Evolutionary conservation across 2,888 invertebrate genomes (phyloP), one percentile per base, ranked within the genome.

Genomic region (Tetheella fluctuosa): DNA sequence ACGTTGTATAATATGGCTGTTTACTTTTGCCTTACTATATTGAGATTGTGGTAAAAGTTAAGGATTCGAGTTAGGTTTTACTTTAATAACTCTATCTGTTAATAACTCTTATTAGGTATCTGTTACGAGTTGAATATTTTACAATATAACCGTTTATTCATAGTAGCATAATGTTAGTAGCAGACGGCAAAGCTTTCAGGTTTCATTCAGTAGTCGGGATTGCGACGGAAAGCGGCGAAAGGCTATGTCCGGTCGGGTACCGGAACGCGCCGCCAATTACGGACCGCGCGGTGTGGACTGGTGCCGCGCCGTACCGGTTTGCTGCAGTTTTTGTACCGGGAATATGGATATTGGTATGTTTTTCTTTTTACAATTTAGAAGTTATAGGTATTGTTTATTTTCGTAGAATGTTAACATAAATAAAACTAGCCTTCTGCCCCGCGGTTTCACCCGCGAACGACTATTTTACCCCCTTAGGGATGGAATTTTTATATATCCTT

Each of bases 131-230:
- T 37, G 20, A 34, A 55, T 12, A 15, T 25, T 15, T 25, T 6
- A 56, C 48, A 54, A 60, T 48, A 42, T 28, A 59, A 52, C 53
- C 52, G 48, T 59, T 54, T 64, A 65, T 64, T 65, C 63, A 64
- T 30, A 63, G 62, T 37, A 63, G 65, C 69, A 64, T 64, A 67
- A 64, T 64, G 66, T 66, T 66, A 62, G 67, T 58, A 64, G 62
- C 61, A 62, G 59, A 56, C 62, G 30, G 39, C 10, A 48, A 20
- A 61, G 63, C 59, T 63, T 60, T 52, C 28, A 59, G 52, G 59
- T 39, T 13, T 28, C 23, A 56, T 39, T 48, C 20, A 48, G 20
- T 10, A 48, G 65, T 6, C 39, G 15, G n/a, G n/a, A 59, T 48
- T 60, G n/a, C n/a, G 42, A 61, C 69, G 71, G 71, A 67, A 64